Evolutionary conservation across 1,140 invertebrate species (phyloP).

Genomic region (Oryctes rhinoceros): DNA sequence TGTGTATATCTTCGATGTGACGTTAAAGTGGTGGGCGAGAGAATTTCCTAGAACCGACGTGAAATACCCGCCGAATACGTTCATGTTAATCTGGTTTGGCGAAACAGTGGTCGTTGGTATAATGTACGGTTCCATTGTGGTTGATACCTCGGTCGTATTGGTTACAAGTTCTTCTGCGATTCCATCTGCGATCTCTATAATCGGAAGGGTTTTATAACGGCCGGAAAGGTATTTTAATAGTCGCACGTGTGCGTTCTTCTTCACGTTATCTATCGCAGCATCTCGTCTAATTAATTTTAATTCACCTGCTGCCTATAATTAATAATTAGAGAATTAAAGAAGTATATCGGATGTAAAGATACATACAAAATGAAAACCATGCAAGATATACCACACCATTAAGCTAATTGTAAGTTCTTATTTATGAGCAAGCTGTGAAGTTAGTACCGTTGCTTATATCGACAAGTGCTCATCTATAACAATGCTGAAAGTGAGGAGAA

Average conservation of each 20-base stretch:
- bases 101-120: background rate
- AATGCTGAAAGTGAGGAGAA: background rate
- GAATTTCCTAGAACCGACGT: background rate
- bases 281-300: background rate
- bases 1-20: background rate
- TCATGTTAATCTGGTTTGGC: background rate
- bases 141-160: background rate
- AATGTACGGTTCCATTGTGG: slow-evolving; percentile 5
- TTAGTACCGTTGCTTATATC: too few relatives aligned
- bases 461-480: background rate
- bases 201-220: background rate
- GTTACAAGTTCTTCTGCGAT: background rate
- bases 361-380: too few relatives aligned
- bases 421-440: too few relatives aligned
- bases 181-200: background rate
- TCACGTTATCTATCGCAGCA: background rate
- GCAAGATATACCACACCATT: too few relatives aligned
- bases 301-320: background rate
- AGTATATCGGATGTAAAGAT: too few relatives aligned
- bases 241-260: background rate
- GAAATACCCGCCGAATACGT: slow-evolving; percentile 3
- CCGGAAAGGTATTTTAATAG: slow-evolving; percentile 11
- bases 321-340: too few relatives aligned
- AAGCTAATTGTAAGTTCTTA: too few relatives aligned
- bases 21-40: background rate